These are phyloP conservation scores for Mya arenaria DNA, from an alignment of 1,140 invertebrate species.

Conservation along the genomic window DNA sequence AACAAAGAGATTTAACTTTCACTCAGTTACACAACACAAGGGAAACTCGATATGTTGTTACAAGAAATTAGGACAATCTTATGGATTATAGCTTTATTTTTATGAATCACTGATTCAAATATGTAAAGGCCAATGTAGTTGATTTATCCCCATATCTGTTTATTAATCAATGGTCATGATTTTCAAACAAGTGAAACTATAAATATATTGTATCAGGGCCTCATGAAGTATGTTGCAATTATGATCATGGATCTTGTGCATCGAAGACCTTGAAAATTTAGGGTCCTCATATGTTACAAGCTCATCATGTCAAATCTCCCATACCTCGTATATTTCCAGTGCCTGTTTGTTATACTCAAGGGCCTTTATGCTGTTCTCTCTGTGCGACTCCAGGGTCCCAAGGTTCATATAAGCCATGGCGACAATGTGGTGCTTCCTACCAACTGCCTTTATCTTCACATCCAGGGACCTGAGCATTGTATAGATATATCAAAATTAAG, in stretches of 20 bases:
- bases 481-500: not conserved
- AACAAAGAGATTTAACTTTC: too few species aligned
- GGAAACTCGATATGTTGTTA: too few species aligned
- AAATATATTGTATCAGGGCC: not conserved
- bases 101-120: too few species aligned
- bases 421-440: conserved; percentile 60
- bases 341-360: conserved; percentile 57
- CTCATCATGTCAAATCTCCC: not conserved
- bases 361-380: conserved; percentile 46
- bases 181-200: not conserved
- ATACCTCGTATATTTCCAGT: conserved; percentile 60
- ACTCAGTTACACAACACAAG: too few species aligned
- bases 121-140: too few species aligned
- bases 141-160: not conserved
- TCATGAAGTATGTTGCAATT: not conserved
- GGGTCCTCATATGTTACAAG: not conserved
- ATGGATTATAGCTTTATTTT: too few species aligned
- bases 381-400: conserved; percentile 53
- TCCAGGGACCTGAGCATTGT: conserved; percentile 56
- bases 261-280: not conserved
- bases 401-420: conserved; percentile 65
- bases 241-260: not conserved
- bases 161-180: not conserved
- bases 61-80: too few species aligned
- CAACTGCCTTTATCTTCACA: conserved; percentile 67